These are phyloP conservation scores for Threskiornis aethiopicus DNA, from an alignment of 2,797 vertebrate genomes.

Conservation along the genomic window DNA sequence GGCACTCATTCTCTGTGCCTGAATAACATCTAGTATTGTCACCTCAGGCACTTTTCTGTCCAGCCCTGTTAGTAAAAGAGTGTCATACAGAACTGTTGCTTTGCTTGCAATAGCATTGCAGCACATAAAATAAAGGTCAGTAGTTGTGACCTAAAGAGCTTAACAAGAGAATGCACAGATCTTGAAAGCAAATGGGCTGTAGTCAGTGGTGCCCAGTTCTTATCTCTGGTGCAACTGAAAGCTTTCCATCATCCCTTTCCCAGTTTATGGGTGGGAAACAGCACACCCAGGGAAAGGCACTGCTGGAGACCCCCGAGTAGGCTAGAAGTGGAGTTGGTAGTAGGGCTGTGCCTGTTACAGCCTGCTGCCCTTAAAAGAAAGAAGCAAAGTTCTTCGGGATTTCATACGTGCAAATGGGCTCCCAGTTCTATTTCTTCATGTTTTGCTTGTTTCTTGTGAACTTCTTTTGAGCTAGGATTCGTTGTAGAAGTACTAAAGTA, in stretches of 20 bases:
- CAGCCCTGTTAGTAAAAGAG: not conserved
- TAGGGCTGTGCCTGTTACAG: not conserved
- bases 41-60: slow-evolving; percentile 30
- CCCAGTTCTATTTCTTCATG: not conserved
- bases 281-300: not conserved
- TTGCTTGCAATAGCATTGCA: not conserved
- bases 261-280: not conserved
- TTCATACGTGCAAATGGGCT: not conserved
- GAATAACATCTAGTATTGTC: not conserved
- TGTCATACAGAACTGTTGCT: not conserved
- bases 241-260: not conserved
- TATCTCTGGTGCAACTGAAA: not conserved
- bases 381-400: not conserved
- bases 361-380: not conserved
- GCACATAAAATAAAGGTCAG: not conserved
- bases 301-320: not conserved
- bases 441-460: not conserved
- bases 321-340: not conserved
- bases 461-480: not conserved
- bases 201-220: not conserved
- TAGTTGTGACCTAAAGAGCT: not conserved
- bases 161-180: not conserved
- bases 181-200: not conserved
- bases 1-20: slow-evolving; percentile 37
- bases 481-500: not conserved